These are phyloP conservation scores for Encarsia formosa DNA, from an alignment of 2,888 invertebrate species.

Conservation along the genomic window DNA sequence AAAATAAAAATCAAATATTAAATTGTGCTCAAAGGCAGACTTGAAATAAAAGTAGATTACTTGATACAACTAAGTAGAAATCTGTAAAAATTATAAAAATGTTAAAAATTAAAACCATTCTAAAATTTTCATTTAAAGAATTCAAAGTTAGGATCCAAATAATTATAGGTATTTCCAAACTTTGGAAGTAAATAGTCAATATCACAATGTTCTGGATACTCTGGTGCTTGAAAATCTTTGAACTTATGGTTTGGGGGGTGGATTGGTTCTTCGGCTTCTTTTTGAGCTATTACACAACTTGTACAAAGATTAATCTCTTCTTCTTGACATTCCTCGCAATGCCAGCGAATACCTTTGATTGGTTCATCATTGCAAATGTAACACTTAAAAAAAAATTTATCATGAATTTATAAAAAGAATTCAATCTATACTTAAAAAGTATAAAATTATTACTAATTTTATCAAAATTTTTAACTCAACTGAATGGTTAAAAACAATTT, in stretches of 20 bases:
- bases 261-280: slow-evolving; percentile 51
- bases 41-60: too few species aligned
- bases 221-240: slow-evolving; percentile 40
- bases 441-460: background rate
- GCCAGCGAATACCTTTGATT: slow-evolving; percentile 65
- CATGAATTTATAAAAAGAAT: background rate
- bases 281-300: slow-evolving; percentile 60
- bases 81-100: too few species aligned
- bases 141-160: slow-evolving; percentile 47
- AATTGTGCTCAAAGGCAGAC: too few species aligned
- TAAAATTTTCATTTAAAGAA: too few species aligned
- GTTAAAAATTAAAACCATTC: too few species aligned
- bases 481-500: slow-evolving; percentile 17
- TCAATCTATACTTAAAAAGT: background rate
- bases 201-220: slow-evolving; percentile 36
- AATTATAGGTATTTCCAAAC: slow-evolving; percentile 44
- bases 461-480: background rate
- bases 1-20: too few species aligned
- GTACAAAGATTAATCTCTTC: slow-evolving; percentile 61
- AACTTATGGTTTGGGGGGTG: slow-evolving; percentile 54
- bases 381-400: slow-evolving; percentile 51
- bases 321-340: slow-evolving; percentile 61
- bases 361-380: slow-evolving; percentile 63
- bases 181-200: slow-evolving; percentile 45
- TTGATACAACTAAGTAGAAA: too few species aligned